Base-by-base conservation (phyloP, 2,797 vertebrate genomes). In the Paedocypris micromegethes region DNA sequence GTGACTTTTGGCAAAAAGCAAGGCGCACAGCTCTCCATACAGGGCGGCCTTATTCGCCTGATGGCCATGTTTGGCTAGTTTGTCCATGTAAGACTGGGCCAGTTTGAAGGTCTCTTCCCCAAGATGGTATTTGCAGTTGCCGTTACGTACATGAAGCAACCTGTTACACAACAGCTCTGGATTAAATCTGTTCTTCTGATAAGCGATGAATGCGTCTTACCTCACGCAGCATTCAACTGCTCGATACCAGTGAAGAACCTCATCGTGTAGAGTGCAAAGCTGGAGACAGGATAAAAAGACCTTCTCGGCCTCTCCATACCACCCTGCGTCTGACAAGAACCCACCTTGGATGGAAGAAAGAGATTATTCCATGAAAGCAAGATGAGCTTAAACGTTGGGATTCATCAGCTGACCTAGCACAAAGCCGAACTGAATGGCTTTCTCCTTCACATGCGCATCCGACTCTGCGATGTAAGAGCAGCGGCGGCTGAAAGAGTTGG, bases 1-100 rank as follows among this genome's bases (percentile, higher is more conserved):
- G 86, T 99, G 97, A 84, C 96, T 99, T 91, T 99, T 99, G 82
- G 96, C 97, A 75, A 99, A 99, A 54, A 99, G 92, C 79, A 99
- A 90, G 2, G 95, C 94, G 61, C 96, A 99, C 1, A 99, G 87
- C 83, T 99, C 97, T 49, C 95, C 97, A 2, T 98, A 98, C 0
- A 98, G 91, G 0, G 97, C 96, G 0, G 97, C 97, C 86, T 94
- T 99, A 86, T 98, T 99, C 77, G 97, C 95, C 79, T 94, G 92
- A 78, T 99, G 97, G 72, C 95, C 93, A 0, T 96, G 95, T 81
- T 96, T 96, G 80, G 95, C 93, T 59, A 98, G 87, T 82, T 95
- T 98, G 47, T 97, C 95, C 94, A 98, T 98, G 76, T 96, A 98
- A 5, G 92, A 95, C 85, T 98, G 94, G 0, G 97, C 96, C 52